Evolutionary conservation across 2,888 invertebrate genomes (phyloP), one percentile per base, ranked within the genome.

Genomic region (Acrocyrtus sp.): DNA sequence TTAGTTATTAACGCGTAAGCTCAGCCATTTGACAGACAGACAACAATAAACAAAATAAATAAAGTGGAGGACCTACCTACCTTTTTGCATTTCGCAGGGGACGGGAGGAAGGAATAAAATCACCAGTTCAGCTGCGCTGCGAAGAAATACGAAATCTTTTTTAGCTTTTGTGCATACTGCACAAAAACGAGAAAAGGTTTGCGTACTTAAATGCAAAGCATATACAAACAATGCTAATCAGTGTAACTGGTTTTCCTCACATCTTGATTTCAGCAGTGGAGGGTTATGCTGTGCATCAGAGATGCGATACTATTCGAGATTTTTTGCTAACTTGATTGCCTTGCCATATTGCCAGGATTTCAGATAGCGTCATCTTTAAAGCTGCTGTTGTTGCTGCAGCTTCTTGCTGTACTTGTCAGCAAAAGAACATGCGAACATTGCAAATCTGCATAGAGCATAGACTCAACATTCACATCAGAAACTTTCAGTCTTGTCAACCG

Each of bases 41-140:
- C 53, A 65, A 53, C 54, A 54, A 53, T 54, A 54, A 54, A 53
- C 54, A 54, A 65, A 65, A 65, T 65, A 65, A 65, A 65, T 65
- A 65, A 43, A 65, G 43, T n/a, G n/a, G n/a, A 34, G 12, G 34
- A 34, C 34, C 34, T 34, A 34, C 34, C 34, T 34, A 8, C 5
- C 34, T 34, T 12, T 12, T 5, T 34, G 6, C 12, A 34, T n/a
- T n/a, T n/a, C n/a, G n/a, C n/a, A n/a, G n/a, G n/a, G n/a, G n/a
- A n/a, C n/a, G n/a, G n/a, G n/a, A n/a, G n/a, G n/a, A n/a, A n/a
- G n/a, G n/a, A n/a, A n/a, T n/a, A 12, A 34, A 34, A 12, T 34
- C 34, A 34, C 12, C 34, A 34, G 5, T 34, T 8, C 34, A 34
- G 34, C n/a, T n/a, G n/a, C n/a, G n/a, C n/a, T n/a, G 34, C 6